These are phyloP conservation scores for Bagarius yarrelli DNA, from an alignment of 2,113 vertebrate species.

Conservation along the genomic window DNA sequence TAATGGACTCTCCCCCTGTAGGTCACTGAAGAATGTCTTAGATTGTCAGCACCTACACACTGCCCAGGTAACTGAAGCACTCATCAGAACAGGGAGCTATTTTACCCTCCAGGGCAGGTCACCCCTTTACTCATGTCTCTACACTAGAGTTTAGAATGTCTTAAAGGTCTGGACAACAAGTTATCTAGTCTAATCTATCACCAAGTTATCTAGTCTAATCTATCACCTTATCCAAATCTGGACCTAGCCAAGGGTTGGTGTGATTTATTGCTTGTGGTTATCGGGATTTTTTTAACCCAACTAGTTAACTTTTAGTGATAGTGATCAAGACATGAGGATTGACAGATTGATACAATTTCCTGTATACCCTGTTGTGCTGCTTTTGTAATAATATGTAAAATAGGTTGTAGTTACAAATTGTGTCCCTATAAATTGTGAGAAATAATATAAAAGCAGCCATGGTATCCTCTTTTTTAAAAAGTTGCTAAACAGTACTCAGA, in stretches of 20 bases:
- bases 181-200: not conserved
- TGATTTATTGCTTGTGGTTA: slow-evolving; percentile 26
- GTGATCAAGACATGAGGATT: not conserved
- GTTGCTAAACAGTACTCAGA: not conserved
- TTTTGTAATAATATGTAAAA: not conserved
- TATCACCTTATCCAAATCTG: slow-evolving; percentile 26
- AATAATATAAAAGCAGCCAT: not conserved
- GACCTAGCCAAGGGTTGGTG: not conserved
- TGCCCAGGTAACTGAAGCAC: slow-evolving; percentile 56
- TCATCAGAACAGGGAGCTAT: slow-evolving; percentile 62
- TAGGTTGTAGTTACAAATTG: not conserved
- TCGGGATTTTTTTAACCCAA: slow-evolving; percentile 4
- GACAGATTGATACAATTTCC: not conserved
- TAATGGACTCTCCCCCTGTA: slow-evolving; percentile 65
- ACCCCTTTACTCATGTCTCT: slow-evolving; percentile 56
- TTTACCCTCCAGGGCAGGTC: slow-evolving; percentile 61
- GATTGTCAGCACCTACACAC: slow-evolving; percentile 51
- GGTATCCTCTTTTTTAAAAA: not conserved
- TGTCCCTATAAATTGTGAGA: not conserved
- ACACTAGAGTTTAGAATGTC: slow-evolving; percentile 20
- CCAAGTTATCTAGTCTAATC: not conserved
- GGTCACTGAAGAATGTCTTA: slow-evolving; percentile 64
- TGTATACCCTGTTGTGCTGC: not conserved
- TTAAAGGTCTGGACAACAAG: slow-evolving; percentile 6
- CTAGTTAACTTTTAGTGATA: slow-evolving; percentile 10